Base-by-base conservation (phyloP, 1,140 invertebrate genomes). In the Campoletis sonorensis region DNA sequence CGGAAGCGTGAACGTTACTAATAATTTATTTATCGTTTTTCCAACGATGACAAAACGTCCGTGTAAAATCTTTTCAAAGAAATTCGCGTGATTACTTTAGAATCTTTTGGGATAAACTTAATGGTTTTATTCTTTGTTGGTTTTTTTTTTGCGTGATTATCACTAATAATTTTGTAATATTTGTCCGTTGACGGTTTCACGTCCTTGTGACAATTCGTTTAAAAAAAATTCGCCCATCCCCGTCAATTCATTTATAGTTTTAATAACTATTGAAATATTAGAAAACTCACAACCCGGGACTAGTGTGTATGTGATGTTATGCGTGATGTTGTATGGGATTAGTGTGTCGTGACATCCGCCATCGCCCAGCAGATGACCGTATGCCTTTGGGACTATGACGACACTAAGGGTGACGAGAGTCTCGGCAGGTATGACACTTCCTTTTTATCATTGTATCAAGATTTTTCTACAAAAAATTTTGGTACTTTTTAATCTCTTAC, bases 321-420 rank as follows among this genome's bases (percentile, higher is more conserved):
- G 89, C 86, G 89, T 90, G 89, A 89, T 89, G 88, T 91, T 91
- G 87, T 90, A 86, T 91, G 90, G 88, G 58, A 90, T 88, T 91
- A 92, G 93, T 93, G 93, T 90, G 88, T 90, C 87, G 87, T 94
- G 87, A 88, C 91, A 88, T 93, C 93, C 88, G 92, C 93, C 87
- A 93, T 94, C 85, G 96, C 96, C 86, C 96, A 97, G 92, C 93
- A 93, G 86, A 92, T 98, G 90, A 94, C 95, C 84, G 91, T 98
- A 84, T 94, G 95, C 86, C 90, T 98, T 81, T 95, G 94, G 94
- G 97, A 98, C 93, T 94, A 94, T 89, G 96, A 98, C 90, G 97
- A 98, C 89, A 94, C 96, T 75, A 96, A 95, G 88, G 95, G 96
- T 88, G 96, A 98, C 92, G 96, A 97, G 91, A 93, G 92, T 86